Percentiles rank a stretch among this genome's conserved stretches.
Evolutionary conservation across 2,888 invertebrate species (phyloP).

Genomic region (Eristalis pertinax): DNA sequence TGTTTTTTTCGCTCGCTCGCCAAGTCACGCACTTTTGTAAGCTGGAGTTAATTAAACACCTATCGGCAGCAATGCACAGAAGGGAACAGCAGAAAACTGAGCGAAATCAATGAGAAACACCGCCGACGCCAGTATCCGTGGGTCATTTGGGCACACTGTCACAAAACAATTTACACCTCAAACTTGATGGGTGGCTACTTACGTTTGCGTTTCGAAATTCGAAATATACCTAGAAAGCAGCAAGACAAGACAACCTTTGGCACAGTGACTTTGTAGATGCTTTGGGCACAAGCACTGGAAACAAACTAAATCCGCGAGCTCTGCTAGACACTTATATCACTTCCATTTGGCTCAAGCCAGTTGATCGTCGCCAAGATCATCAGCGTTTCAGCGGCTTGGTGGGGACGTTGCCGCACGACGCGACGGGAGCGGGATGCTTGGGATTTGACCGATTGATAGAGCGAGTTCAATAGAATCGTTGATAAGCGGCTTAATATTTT

Average conservation of each 20-base stretch:
- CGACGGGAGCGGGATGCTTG: conserved; percentile 15
- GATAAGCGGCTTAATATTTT: conserved; percentile 35
- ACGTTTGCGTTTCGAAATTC: conserved; percentile 26
- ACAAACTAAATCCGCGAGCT: conserved; percentile 56
- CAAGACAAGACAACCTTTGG: background rate
- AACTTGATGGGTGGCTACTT: conserved; percentile 21
- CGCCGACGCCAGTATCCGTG: background rate
- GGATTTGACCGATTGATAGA: conserved; percentile 56
- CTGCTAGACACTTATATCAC: conserved; percentile 49
- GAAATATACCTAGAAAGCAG: background rate
- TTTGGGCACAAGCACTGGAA: conserved; percentile 45
- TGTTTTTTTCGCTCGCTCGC: background rate
- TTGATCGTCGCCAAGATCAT: conserved; percentile 36
- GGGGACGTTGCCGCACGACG: background rate
- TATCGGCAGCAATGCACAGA: background rate
- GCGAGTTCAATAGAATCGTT: conserved; percentile 43
- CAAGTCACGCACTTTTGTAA: conserved; percentile 30
- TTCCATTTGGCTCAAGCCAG: conserved; percentile 24
- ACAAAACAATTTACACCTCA: conserved; percentile 28
- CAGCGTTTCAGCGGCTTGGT: conserved; percentile 17
- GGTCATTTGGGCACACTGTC: conserved; percentile 17
- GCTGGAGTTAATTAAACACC: conserved; percentile 10
- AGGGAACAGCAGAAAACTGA: background rate
- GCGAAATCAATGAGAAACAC: conserved; percentile 4
- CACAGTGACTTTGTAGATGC: conserved; percentile 40